A percentile compares a stretch with the other conserved stretches of the same genome.
Evolutionary conservation across 2,797 vertebrate species (phyloP).

Genomic region (Cichlasoma orientale): DNA sequence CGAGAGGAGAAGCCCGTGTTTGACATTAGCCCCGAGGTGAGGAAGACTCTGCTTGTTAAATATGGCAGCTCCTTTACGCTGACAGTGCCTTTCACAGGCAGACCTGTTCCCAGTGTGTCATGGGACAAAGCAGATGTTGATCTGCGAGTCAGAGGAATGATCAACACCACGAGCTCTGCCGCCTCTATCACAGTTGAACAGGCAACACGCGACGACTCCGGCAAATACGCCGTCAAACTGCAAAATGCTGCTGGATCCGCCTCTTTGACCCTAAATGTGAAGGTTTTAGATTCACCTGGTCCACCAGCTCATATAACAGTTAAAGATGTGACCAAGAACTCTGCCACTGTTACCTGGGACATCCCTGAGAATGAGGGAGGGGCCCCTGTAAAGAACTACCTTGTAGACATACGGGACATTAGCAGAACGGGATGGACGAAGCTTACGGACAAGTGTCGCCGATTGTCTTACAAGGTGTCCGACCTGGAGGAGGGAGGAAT

Average conservation of each 20-base stretch:
- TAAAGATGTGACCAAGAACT: slow-evolving; percentile 92
- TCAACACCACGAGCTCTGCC: slow-evolving; percentile 85
- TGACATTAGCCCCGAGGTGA: slow-evolving; percentile 92
- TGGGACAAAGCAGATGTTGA: slow-evolving; percentile 95
- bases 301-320: slow-evolving; percentile 85
- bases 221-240: slow-evolving; percentile 93
- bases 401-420: slow-evolving; percentile 94
- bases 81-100: slow-evolving; percentile 92
- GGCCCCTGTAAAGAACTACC: slow-evolving; percentile 91
- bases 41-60: slow-evolving; percentile 93
- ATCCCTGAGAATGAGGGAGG: slow-evolving; percentile 97
- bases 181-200: slow-evolving; percentile 92
- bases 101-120: slow-evolving; percentile 88
- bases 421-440: slow-evolving; percentile 95
- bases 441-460: slow-evolving; percentile 90
- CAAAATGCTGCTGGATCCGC: slow-evolving; percentile 89
- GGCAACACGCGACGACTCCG: slow-evolving; percentile 93
- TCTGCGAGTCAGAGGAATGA: slow-evolving; percentile 88
- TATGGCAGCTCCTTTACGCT: slow-evolving; percentile 92
- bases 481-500: slow-evolving; percentile 92
- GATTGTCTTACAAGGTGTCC: slow-evolving; percentile 90
- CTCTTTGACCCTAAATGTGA: slow-evolving; percentile 89
- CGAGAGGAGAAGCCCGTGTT: slow-evolving; percentile 95
- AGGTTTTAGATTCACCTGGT: slow-evolving; percentile 95
- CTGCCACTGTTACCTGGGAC: slow-evolving; percentile 92